A percentile compares a stretch with the other conserved stretches of the same genome.
Conservation (phyloP, 2,113 vertebrate genomes). For the Cyprinodon variegatus region DNA sequence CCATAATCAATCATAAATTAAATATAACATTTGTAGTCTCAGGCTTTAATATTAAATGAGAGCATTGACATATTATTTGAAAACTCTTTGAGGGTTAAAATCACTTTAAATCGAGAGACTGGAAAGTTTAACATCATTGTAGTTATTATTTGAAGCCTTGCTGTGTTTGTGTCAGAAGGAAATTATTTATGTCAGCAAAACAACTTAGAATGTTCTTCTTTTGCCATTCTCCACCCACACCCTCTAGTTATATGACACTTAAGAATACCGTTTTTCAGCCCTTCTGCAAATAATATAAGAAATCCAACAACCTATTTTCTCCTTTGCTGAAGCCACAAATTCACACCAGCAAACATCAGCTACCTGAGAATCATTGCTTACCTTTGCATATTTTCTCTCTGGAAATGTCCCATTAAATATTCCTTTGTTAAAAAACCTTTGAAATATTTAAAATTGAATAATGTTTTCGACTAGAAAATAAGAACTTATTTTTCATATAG, state of each 20-base stretch:
- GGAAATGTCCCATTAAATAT: neutral
- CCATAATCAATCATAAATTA: conserved; percentile 15
- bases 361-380: too few relatives aligned
- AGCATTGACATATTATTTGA: neutral
- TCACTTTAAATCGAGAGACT: conserved; percentile 16
- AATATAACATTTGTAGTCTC: conserved; percentile 27
- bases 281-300: neutral
- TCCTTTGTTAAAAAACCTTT: neutral
- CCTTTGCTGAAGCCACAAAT: neutral
- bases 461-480: neutral
- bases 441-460: neutral
- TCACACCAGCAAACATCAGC: neutral
- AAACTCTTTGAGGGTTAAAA: conserved; percentile 6
- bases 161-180: neutral
- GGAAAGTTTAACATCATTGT: conserved; percentile 1
- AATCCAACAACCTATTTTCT: too few relatives aligned
- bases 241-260: neutral
- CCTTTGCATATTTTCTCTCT: neutral
- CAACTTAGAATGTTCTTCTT: neutral
- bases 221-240: neutral
- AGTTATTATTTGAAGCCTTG: neutral
- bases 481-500: too few relatives aligned
- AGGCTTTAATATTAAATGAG: conserved; percentile 29
- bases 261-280: neutral
- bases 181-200: neutral